A percentile compares a stretch with the other conserved stretches of the same genome.
Evolutionary conservation across 2,113 vertebrate species (phyloP).

Genomic region (Cepphus grylle): DNA sequence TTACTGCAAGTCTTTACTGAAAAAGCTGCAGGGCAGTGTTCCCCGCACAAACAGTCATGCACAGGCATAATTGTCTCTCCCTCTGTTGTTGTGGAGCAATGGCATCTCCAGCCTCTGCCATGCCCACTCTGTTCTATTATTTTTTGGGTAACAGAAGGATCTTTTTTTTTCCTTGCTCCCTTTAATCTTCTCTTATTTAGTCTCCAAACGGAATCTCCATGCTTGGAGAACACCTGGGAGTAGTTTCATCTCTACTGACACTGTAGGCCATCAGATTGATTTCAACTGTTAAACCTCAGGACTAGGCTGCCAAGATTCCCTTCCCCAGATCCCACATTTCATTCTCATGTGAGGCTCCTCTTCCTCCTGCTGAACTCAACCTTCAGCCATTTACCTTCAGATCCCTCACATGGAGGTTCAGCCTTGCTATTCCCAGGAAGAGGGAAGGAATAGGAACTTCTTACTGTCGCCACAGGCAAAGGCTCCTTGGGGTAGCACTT

Average conservation of each 20-base stretch:
- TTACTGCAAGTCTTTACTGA: neutral
- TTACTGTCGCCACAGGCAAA: constrained; percentile 75
- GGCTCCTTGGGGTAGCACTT: constrained; percentile 81
- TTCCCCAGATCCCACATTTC: neutral
- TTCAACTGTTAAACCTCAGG: neutral
- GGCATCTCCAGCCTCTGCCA: neutral
- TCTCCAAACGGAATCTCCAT: neutral
- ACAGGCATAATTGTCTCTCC: neutral
- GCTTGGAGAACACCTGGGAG: neutral
- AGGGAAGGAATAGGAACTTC: constrained; percentile 77
- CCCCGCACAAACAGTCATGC: neutral
- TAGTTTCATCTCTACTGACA: neutral
- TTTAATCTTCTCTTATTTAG: neutral
- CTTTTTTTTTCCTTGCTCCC: neutral
- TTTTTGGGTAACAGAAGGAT: neutral
- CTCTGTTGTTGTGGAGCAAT: neutral
- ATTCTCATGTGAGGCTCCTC: neutral
- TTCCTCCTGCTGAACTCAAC: neutral
- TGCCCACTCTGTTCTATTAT: neutral
- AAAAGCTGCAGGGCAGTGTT: neutral
- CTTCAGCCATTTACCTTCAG: constrained; percentile 54
- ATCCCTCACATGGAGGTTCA: neutral
- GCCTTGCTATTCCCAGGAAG: constrained; percentile 58
- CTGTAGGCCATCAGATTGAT: neutral
- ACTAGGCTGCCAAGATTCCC: neutral